These are phyloP conservation scores for Thalassoma bifasciatum DNA, from an alignment of 2,113 vertebrate genomes.

Conservation along the genomic window DNA sequence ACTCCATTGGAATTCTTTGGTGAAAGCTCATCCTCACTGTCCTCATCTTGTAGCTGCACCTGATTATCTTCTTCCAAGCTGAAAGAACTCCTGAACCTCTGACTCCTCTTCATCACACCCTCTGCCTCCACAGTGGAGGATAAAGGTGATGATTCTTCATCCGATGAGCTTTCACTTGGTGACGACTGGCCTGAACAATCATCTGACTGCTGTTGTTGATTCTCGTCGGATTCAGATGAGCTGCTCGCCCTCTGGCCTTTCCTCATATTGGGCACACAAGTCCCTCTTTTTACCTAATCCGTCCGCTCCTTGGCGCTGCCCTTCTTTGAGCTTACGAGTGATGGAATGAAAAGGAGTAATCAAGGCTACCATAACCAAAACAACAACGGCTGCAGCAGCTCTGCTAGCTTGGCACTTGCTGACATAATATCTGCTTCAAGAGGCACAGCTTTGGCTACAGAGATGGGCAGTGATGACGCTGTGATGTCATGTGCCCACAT, in stretches of 20 bases:
- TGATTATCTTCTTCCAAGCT: conserved; percentile 63
- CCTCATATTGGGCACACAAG: conserved; percentile 43
- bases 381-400: conserved; percentile 41
- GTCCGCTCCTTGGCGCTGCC: conserved; percentile 11
- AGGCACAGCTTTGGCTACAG: conserved; percentile 60
- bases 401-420: conserved; percentile 65
- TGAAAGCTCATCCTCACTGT: background rate
- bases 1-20: conserved; percentile 20
- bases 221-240: conserved; percentile 61
- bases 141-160: conserved; percentile 16
- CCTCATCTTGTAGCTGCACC: background rate
- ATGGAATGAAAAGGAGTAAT: conserved; percentile 5
- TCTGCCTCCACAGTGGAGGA: conserved; percentile 36
- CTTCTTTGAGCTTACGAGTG: conserved; percentile 2
- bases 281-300: conserved; percentile 15
- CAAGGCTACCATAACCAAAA: conserved; percentile 23
- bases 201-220: conserved; percentile 8
- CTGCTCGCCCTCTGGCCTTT: conserved; percentile 55
- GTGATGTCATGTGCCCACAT: conserved; percentile 67
- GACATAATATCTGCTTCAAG: conserved; percentile 70
- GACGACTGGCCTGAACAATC: conserved; percentile 30
- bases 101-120: conserved; percentile 69
- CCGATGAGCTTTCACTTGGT: conserved; percentile 25
- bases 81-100: conserved; percentile 70
- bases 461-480: conserved; percentile 72